These are phyloP conservation scores for Phyllotreta striolata DNA, from an alignment of 2,888 invertebrate species.

Conservation along the genomic window DNA sequence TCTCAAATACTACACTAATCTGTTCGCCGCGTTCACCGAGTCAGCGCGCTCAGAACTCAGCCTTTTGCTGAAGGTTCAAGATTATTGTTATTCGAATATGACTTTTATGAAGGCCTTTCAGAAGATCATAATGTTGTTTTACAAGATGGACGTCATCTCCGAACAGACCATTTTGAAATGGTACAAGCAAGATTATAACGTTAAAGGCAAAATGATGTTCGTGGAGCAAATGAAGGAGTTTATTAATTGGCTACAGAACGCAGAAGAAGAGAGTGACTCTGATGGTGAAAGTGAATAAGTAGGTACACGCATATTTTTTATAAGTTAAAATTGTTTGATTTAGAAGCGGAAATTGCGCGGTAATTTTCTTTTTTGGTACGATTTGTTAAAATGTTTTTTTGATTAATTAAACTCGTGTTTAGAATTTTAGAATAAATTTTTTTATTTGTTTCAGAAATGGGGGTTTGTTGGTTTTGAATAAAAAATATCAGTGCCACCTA, in stretches of 20 bases:
- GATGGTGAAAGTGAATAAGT: slow-evolving; percentile 61
- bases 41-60: slow-evolving; percentile 87
- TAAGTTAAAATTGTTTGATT: slow-evolving; percentile 17
- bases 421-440: background rate
- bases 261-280: slow-evolving; percentile 84
- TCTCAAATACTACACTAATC: slow-evolving; percentile 83
- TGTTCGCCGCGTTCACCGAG: slow-evolving; percentile 88
- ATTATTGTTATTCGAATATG: slow-evolving; percentile 99
- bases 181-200: slow-evolving; percentile 93
- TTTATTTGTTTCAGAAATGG: slow-evolving; percentile 46
- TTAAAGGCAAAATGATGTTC: slow-evolving; percentile 97
- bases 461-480: slow-evolving; percentile 36
- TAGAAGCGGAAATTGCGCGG: background rate
- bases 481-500: slow-evolving; percentile 59
- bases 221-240: slow-evolving; percentile 98
- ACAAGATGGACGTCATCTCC: slow-evolving; percentile 94
- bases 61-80: slow-evolving; percentile 91
- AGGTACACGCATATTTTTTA: slow-evolving; percentile 19
- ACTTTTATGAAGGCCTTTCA: slow-evolving; percentile 98
- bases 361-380: background rate
- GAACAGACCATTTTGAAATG: slow-evolving; percentile 96
- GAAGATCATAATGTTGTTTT: slow-evolving; percentile 94
- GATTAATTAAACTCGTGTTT: slow-evolving; percentile 19
- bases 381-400: background rate
- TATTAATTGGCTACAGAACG: slow-evolving; percentile 96